Base-by-base conservation (phyloP, 2,113 vertebrate genomes). In the Microcebus griseorufus region DNA sequence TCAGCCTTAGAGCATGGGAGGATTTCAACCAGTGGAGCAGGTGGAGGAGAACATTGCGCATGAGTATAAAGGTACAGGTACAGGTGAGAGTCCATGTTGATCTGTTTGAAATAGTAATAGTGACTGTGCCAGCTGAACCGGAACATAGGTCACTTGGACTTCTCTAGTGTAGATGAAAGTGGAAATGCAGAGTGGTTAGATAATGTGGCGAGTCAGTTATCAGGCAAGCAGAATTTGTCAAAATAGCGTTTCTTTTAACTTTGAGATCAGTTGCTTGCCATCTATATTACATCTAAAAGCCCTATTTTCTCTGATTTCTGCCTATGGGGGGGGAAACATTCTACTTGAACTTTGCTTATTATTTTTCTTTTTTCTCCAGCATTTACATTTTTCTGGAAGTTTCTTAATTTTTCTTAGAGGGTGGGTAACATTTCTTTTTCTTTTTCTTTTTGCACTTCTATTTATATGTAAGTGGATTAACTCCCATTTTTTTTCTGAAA, bases 11-110 rank as follows among this genome's bases (percentile, higher is more conserved):
- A 65, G 0, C 6, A 34, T 0, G 12, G n/a, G 17, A 90, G 17
- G 29, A 34, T 72, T 73, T 60, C n/a, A 70, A 3, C 34, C 27
- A 58, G 12, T 22, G 1, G 48, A 62, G 23, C 34, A 75, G n/a
- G 18, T 20, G 3, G 22, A 45, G 0, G 29, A 45, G 22, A 27
- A 20, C 12, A 27, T 82, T 80, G 7, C 14, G 32, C 11, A 10
- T 16, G 27, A 55, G 1, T 11, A 3, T 6, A 13, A 72, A 27
- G 51, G 2, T 58, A 14, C 51, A 20, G 0, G 7, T 6, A 1
- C 84, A 79, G 29, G 5, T 55, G 48, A 14, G 25, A 23, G 23
- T 29, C 11, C 48, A 17, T 9, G 5, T 6, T 22, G 27, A 17
- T 53, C 51, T 53, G 2, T 45, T 55, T 79, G 37, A 13, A 16